These are phyloP conservation scores for Triplophysa dalaica DNA, from an alignment of 2,113 vertebrate species.

Conservation along the genomic window DNA sequence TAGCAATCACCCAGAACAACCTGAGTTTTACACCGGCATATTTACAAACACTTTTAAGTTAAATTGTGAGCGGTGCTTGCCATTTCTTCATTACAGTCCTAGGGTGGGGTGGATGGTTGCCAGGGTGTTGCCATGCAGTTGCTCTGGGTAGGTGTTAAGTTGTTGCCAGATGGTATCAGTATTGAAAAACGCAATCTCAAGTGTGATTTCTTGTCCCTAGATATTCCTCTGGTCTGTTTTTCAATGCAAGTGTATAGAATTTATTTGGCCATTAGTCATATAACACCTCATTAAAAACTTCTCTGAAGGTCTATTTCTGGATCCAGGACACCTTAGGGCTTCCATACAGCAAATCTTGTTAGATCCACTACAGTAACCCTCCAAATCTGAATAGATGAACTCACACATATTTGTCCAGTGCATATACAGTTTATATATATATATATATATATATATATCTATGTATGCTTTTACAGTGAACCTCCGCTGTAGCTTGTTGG, in stretches of 20 bases:
- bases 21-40: too few relatives aligned
- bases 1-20: too few relatives aligned
- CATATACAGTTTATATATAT: background rate
- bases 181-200: too few relatives aligned
- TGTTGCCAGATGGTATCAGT: background rate
- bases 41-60: too few relatives aligned
- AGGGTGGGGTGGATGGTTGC: background rate
- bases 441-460: background rate
- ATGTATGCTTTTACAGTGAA: background rate
- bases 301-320: too few relatives aligned
- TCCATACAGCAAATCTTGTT: background rate
- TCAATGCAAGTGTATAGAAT: background rate
- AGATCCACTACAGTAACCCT: background rate
- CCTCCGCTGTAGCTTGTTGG: background rate
- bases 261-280: background rate
- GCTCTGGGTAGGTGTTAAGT: background rate
- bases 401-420: background rate
- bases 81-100: background rate
- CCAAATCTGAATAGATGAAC: background rate
- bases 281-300: too few relatives aligned
- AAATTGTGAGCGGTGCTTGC: too few relatives aligned
- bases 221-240: background rate
- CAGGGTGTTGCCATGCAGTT: background rate
- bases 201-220: background rate
- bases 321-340: too few relatives aligned